Evolutionary conservation across 2,888 invertebrate genomes (phyloP), one percentile per base, ranked within the genome.

Genomic region (Dinocampus coccinellae): DNA sequence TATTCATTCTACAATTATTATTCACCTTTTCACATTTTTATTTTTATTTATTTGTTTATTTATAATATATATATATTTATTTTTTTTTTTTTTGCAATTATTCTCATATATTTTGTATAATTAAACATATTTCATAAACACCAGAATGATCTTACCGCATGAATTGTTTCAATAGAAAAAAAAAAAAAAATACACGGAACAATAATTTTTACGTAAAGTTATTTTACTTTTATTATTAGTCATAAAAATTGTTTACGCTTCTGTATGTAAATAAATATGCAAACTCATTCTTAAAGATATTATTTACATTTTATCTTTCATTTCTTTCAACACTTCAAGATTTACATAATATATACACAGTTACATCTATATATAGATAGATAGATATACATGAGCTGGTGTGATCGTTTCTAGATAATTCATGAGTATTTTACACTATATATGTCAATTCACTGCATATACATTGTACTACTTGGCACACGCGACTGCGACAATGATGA

Each of bases 391-490:
- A 47, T n/a, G n/a, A 42, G 47, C 16, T 7, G 16, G 47, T 47
- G 47, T 47, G 47, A 47, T 47, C n/a, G 47, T 16, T 47, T 47
- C 47, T 47, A 16, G 47, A 47, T 47, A 47, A 47, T 47, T 47
- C 47, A 47, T 47, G 47, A 16, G 47, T 16, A 16, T 47, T 16
- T 16, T 6, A 16, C 16, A 16, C 47, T 47, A 47, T 47, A n/a
- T n/a, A 47, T 47, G 47, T 16, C 47, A 16, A n/a, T 47, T 47
- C 47, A 47, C 16, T 47, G 47, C 47, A 47, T 47, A 47, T 47
- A 16, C 47, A 47, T 47, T 47, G 47, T 16, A 16, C 47, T 16
- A 47, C 47, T 47, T 47, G 47, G 47, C 47, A 47, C 47, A 47
- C 47, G 47, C 16, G 16, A 47, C 47, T 47, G 9, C 47, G 47